Evolutionary conservation across 2,888 invertebrate species (phyloP).

Genomic region (Drosophila monieri): DNA sequence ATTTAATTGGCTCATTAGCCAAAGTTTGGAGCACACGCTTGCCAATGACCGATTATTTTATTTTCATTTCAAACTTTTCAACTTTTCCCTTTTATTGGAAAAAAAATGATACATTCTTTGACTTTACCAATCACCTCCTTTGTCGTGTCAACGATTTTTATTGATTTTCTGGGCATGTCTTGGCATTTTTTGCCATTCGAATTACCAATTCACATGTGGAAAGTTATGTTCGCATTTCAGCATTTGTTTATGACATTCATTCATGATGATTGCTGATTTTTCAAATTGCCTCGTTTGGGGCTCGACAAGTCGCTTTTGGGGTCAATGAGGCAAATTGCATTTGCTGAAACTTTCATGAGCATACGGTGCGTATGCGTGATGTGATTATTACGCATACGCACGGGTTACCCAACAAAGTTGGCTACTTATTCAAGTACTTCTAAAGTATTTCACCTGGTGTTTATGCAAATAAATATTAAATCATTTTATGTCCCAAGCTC

Average conservation of each 20-base stretch:
- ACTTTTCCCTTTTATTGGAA: conserved; percentile 1
- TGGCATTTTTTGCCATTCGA: conserved; percentile 4
- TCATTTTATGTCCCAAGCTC: neutral
- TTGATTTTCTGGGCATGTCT: conserved; percentile 30
- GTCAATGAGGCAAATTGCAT: conserved; percentile 26
- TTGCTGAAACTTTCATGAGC: conserved; percentile 14
- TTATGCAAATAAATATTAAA: conserved; percentile 3
- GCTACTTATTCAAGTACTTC: neutral
- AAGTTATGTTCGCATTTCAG: conserved; percentile 38
- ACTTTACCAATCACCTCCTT: neutral
- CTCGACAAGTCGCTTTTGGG: conserved; percentile 1
- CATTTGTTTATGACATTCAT: conserved; percentile 49
- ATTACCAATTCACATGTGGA: conserved; percentile 25
- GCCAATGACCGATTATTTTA: conserved; percentile 2
- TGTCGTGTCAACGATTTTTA: conserved; percentile 36
- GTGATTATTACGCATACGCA: conserved; percentile 14
- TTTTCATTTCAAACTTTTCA: conserved; percentile 18
- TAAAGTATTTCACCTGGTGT: neutral
- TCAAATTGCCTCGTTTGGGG: conserved; percentile 35
- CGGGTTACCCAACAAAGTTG: neutral
- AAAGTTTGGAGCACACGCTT: conserved; percentile 19
- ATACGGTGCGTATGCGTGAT: conserved; percentile 28
- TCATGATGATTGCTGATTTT: conserved; percentile 41
- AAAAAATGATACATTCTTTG: conserved; percentile 3
- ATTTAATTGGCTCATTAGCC: conserved; percentile 26